Evolutionary conservation across 2,888 invertebrate genomes (phyloP).

Genomic region (Magallana nippona): DNA sequence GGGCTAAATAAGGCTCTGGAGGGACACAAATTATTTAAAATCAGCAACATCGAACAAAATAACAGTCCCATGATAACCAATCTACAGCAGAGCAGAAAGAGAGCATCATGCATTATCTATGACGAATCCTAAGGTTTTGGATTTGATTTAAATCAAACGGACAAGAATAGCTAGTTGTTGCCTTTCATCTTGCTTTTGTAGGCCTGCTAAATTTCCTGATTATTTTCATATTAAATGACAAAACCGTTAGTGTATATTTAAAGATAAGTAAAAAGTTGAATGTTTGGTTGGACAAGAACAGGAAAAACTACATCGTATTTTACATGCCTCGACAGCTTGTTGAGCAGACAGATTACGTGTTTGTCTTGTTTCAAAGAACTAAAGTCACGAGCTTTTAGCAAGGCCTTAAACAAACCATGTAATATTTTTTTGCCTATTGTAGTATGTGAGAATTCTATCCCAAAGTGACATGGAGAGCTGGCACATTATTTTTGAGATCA

Average conservation of each 20-base stretch:
- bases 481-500: too few relatives aligned
- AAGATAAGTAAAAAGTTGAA: constrained; percentile 31
- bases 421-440: neutral
- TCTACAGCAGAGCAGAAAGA: neutral
- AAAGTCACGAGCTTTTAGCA: constrained; percentile 14
- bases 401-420: constrained; percentile 6
- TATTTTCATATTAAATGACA: constrained; percentile 29
- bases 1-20: neutral
- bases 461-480: neutral
- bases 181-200: constrained; percentile 17
- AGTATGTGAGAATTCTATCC: neutral
- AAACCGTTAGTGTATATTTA: constrained; percentile 1
- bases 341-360: constrained; percentile 30
- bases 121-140: neutral
- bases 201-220: constrained; percentile 30
- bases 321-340: constrained; percentile 32
- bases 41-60: neutral
- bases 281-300: constrained; percentile 29
- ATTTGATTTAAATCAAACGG: constrained; percentile 30
- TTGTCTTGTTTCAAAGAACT: constrained; percentile 33
- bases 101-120: constrained; percentile 22
- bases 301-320: neutral
- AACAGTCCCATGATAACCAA: constrained; percentile 11
- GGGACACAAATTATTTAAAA: constrained; percentile 20
- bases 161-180: constrained; percentile 18